These are phyloP conservation scores for Raja brachyura DNA, from an alignment of 2,113 vertebrate genomes.

Conservation along the genomic window DNA sequence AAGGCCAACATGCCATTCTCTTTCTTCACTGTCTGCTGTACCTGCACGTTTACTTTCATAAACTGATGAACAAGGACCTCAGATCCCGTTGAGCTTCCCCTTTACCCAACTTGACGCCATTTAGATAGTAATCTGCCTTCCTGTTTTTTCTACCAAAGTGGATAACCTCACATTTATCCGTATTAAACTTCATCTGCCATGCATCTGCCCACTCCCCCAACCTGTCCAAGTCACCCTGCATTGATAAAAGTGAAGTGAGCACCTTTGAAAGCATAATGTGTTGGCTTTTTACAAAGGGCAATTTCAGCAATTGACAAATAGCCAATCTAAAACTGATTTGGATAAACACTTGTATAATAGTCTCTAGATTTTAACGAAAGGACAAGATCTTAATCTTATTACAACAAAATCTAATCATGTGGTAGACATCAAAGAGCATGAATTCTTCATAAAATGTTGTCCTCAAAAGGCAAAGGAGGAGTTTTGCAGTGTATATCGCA, in stretches of 20 bases:
- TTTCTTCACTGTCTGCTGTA: too few species aligned
- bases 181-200: too few species aligned
- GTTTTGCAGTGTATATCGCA: neutral
- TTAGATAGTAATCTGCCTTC: too few species aligned
- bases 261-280: neutral
- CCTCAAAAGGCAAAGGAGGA: neutral
- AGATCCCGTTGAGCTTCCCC: too few species aligned
- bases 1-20: too few species aligned
- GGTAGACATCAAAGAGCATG: neutral
- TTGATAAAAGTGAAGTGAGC: neutral
- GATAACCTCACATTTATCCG: too few species aligned
- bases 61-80: too few species aligned
- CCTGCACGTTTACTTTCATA: too few species aligned
- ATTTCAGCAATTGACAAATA: neutral
- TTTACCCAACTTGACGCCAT: too few species aligned
- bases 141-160: too few species aligned
- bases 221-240: too few species aligned
- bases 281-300: neutral
- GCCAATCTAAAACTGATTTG: neutral
- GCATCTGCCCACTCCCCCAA: too few species aligned
- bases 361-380: neutral
- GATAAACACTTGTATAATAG: neutral
- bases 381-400: neutral
- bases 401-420: neutral
- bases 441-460: neutral